A percentile compares a stretch with the other conserved stretches of the same genome.
These are phyloP conservation scores for Pseudococcus viburni DNA, from an alignment of 2,888 invertebrate genomes.

Conservation along the genomic window DNA sequence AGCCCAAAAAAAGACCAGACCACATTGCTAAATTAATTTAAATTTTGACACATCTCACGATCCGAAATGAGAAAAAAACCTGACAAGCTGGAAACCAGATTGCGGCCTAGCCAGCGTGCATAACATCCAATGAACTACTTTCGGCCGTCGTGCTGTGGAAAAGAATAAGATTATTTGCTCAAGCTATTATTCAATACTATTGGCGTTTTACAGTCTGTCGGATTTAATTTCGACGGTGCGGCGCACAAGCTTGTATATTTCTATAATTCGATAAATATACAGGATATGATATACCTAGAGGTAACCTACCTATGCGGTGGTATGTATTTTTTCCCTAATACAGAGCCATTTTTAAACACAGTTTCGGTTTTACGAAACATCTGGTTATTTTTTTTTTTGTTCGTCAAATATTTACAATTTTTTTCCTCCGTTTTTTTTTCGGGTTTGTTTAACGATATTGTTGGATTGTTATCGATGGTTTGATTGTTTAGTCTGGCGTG, in stretches of 20 bases:
- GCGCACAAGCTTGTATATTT: slow-evolving; percentile 54
- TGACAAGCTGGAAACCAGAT: slow-evolving; percentile 24
- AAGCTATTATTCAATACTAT: slow-evolving; percentile 59
- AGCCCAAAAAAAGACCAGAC: background rate
- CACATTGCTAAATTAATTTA: slow-evolving; percentile 10
- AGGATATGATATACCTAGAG: background rate
- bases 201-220: slow-evolving; percentile 65
- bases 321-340: slow-evolving; percentile 21
- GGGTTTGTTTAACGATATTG: background rate
- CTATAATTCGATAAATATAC: slow-evolving; percentile 49
- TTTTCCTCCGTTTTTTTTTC: background rate
- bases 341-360: slow-evolving; percentile 19
- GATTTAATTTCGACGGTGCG: slow-evolving; percentile 54
- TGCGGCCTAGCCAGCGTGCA: background rate
- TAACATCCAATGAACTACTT: slow-evolving; percentile 35
- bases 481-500: background rate
- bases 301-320: background rate
- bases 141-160: background rate
- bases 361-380: slow-evolving; percentile 27
- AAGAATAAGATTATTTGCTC: slow-evolving; percentile 65
- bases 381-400: background rate
- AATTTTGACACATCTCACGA: slow-evolving; percentile 42
- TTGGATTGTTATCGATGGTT: background rate
- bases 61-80: background rate
- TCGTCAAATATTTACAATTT: slow-evolving; percentile 30